phyloP scores from a whole-genome alignment of 1,140 invertebrate species.

The Trachymyrmex septentrionalis region DNA sequence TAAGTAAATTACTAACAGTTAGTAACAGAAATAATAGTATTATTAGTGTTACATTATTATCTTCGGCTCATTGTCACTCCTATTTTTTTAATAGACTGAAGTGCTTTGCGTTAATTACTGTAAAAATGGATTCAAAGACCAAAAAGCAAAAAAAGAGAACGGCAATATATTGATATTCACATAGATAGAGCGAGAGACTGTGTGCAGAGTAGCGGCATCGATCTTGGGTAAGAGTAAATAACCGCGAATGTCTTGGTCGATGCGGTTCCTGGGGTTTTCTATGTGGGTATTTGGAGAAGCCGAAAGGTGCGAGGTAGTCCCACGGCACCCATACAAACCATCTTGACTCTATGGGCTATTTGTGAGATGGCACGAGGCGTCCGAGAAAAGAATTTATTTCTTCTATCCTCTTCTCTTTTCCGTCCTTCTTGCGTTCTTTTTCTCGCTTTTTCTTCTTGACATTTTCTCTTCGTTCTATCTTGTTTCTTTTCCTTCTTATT shows the following conservation, averaged over 20 bases:
- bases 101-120: neutral
- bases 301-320: constrained; percentile 71
- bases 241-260: constrained; percentile 47
- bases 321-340: constrained; percentile 71
- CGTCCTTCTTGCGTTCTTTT: neutral
- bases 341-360: constrained; percentile 73
- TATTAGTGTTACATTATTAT: neutral
- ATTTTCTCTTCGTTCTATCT: constrained; percentile 32
- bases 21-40: neutral
- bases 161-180: constrained; percentile 53
- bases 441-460: neutral
- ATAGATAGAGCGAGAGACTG: constrained; percentile 3
- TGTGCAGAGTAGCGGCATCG: constrained; percentile 48
- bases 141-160: constrained; percentile 22
- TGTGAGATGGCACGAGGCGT: constrained; percentile 63
- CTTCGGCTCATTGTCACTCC: neutral
- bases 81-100: neutral
- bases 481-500: constrained; percentile 23
- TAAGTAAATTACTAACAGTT: neutral
- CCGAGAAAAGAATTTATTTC: constrained; percentile 70
- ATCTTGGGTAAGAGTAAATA: constrained; percentile 75
- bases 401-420: neutral
- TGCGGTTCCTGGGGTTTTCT: constrained; percentile 48
- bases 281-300: constrained; percentile 59
- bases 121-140: constrained; percentile 6